Conservation (phyloP, 2,113 vertebrate species). For the Gadus chalcogrammus region DNA sequence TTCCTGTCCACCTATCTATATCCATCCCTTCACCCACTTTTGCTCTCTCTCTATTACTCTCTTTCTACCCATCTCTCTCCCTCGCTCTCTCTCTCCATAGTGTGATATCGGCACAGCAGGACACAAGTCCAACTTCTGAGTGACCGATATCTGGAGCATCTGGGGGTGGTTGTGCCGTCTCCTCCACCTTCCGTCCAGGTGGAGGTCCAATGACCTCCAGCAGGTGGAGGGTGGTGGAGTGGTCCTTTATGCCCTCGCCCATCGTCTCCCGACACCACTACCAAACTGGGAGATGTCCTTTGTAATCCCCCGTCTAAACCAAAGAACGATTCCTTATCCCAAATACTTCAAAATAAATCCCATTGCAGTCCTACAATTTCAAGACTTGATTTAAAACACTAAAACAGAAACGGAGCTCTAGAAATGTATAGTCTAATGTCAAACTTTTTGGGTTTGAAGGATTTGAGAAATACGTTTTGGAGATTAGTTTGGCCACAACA, state of each 20-base stretch:
- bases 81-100: conserved; percentile 58
- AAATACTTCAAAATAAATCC: no score
- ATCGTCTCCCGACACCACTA: neutral
- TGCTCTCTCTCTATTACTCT: no score
- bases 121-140: conserved; percentile 96
- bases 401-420: no score
- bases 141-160: conserved; percentile 99
- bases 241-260: neutral
- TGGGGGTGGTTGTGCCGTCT: neutral
- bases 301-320: neutral
- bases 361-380: no score
- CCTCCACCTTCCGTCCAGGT: conserved; percentile 41
- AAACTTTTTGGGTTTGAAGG: no score
- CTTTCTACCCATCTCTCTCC: neutral
- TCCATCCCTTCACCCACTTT: no score
- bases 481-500: neutral
- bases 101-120: conserved; percentile 95
- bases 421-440: no score
- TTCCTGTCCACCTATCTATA: no score
- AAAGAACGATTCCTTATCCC: no score
- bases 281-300: neutral
- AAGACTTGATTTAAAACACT: no score
- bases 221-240: neutral
- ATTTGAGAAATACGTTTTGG: no score
- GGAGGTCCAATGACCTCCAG: no score